phyloP scores from a whole-genome alignment of 1,140 invertebrate species.

The Frieseomelitta varia region DNA sequence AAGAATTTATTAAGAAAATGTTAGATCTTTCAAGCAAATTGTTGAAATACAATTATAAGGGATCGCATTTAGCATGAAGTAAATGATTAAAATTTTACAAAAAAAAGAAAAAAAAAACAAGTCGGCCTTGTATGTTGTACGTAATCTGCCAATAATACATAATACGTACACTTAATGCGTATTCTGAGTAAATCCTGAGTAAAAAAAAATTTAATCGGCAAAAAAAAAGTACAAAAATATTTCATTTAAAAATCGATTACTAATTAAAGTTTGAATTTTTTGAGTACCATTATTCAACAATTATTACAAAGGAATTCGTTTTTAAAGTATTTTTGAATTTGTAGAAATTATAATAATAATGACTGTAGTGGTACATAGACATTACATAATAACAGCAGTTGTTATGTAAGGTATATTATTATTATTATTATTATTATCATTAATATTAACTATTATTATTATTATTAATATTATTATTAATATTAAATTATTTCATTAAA shows the following conservation, averaged over 20 bases:
- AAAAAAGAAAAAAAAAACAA: neutral
- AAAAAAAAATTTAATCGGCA: conserved; percentile 36
- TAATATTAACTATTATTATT: conserved; percentile 35
- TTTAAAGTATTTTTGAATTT: conserved; percentile 42
- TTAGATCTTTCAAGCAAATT: conserved; percentile 7
- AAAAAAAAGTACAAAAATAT: conserved; percentile 62
- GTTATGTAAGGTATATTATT: too few species aligned
- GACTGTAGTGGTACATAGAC: conserved; percentile 34
- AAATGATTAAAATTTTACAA: conserved; percentile 12
- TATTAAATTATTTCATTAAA: conserved; percentile 66
- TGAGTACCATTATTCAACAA: conserved; percentile 27
- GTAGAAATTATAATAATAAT: conserved; percentile 47
- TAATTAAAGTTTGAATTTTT: conserved; percentile 40
- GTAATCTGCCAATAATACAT: neutral
- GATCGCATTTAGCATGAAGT: neutral
- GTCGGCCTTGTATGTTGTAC: neutral
- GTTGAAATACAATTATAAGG: neutral
- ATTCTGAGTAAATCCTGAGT: conserved; percentile 6
- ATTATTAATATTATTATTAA: conserved; percentile 46
- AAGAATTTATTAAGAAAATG: conserved; percentile 30
- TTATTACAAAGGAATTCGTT: conserved; percentile 43
- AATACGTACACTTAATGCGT: neutral
- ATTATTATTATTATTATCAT: conserved; percentile 32
- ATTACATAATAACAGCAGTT: conserved; percentile 33
- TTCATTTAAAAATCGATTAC: conserved; percentile 15